phyloP scores from a whole-genome alignment of 2,797 vertebrate genomes.

The Phalanger gymnotis region DNA sequence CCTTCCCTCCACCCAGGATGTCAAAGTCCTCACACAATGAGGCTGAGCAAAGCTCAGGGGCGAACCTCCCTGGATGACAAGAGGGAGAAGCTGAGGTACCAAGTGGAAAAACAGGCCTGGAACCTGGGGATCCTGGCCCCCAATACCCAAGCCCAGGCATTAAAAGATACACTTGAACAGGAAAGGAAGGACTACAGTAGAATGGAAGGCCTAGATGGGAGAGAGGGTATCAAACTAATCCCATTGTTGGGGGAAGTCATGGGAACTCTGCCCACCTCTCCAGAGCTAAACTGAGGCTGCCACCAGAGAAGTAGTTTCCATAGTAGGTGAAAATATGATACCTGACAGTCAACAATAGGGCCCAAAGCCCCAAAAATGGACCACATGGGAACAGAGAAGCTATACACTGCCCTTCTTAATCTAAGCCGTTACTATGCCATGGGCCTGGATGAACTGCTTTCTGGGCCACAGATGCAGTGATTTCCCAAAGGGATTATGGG shows the following conservation, averaged over 20 bases:
- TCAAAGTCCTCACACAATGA: constrained; percentile 2
- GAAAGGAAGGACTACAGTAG: neutral
- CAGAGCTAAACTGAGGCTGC: neutral
- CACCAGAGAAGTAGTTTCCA: neutral
- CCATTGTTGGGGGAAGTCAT: neutral
- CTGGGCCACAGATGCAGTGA: neutral
- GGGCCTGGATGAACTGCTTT: neutral
- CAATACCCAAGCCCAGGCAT: neutral
- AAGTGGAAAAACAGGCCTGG: neutral
- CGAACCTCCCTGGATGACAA: neutral
- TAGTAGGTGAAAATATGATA: neutral
- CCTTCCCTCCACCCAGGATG: neutral
- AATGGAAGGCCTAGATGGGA: neutral
- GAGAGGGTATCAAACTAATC: neutral
- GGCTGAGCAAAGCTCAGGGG: neutral
- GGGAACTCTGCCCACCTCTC: neutral
- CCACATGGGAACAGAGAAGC: neutral
- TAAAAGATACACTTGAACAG: neutral
- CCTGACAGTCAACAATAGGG: neutral
- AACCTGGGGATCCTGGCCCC: neutral
- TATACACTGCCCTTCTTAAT: neutral
- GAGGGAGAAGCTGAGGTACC: constrained; percentile 8
- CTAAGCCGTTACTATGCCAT: neutral
- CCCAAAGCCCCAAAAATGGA: neutral
- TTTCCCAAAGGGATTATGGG: neutral